Base-by-base conservation (phyloP, 1,140 invertebrate genomes). In the Cylas formicarius region DNA sequence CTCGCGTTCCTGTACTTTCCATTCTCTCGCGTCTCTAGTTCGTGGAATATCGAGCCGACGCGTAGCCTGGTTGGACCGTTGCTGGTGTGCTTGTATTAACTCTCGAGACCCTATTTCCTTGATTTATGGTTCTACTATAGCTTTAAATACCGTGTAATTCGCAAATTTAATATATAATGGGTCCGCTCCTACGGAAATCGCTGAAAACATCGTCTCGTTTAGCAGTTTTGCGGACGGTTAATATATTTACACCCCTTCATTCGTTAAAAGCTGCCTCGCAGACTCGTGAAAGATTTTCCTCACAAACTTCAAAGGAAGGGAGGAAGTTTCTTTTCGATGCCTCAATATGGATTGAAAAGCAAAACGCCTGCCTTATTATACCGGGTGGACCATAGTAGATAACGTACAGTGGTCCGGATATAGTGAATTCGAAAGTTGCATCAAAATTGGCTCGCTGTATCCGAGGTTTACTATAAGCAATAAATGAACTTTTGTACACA, bases 61-160 rank as follows among this genome's bases (percentile, higher is more conserved):
- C 32, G 31, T n/a, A n/a, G n/a, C n/a, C n/a, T n/a, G n/a, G n/a
- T 24, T 39, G 22, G 38, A 32, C 20, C 44, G 38, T 48, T 46
- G 50, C 50, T 40, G n/a, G n/a, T 44, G 35, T 42, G 46, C 37
- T 43, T 58, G 57, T 55, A 64, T 64, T 64, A 64, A 64, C 60
- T 58, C 44, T 45, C 52, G 44, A 57, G 46, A 59, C 62, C 60
- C 55, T 55, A 64, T 61, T 62, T 57, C 52, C 48, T 55, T 61
- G 60, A 64, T 64, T 64, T 62, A 64, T 62, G 11, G 44, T 48
- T 35, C 19, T 58, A 57, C 48, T 61, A 62, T 61, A 56, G 55
- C 60, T 60, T 52, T 62, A 64, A 64, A 61, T 64, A 56, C 56
- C 60, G 45, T 62, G 62, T 64, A 61, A 64, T 64, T 64, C 54